Evolutionary conservation across 2,113 vertebrate species (phyloP).

Genomic region (Empidonax alnorum): DNA sequence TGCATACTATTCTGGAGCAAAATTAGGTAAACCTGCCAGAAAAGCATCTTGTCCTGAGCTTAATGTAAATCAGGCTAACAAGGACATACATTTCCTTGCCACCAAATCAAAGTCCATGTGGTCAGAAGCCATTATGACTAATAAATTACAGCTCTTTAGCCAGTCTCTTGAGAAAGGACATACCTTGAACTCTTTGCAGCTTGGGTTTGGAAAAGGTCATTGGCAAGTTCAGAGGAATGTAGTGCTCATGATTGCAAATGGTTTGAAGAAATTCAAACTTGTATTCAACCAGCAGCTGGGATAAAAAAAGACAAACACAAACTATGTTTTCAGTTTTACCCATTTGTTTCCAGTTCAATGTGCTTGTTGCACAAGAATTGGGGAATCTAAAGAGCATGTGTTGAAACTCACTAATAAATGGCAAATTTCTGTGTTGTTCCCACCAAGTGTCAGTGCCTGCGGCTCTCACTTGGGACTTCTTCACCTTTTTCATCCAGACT

Average conservation of each 20-base stretch:
- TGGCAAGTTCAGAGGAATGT: slow-evolving; percentile 95
- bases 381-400: background rate
- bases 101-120: background rate
- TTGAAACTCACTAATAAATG: background rate
- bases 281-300: slow-evolving; percentile 90
- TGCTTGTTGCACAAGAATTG: background rate
- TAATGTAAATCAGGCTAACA: background rate
- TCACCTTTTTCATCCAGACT: background rate
- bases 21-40: background rate
- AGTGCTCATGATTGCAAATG: slow-evolving; percentile 94
- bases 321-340: background rate
- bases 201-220: slow-evolving; percentile 94
- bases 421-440: background rate
- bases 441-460: background rate
- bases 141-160: background rate
- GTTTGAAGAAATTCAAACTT: slow-evolving; percentile 97
- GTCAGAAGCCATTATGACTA: background rate
- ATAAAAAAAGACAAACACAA: background rate
- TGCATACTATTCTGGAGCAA: background rate
- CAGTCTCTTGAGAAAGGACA: background rate
- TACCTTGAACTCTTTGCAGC: slow-evolving; percentile 92
- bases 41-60: background rate
- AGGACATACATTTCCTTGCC: background rate
- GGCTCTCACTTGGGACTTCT: background rate
- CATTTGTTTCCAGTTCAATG: background rate